Percentiles rank a stretch among this genome's conserved stretches.
These are phyloP conservation scores for Otolemur crassicaudatus DNA, from an alignment of 2,797 vertebrate species.

Conservation along the genomic window DNA sequence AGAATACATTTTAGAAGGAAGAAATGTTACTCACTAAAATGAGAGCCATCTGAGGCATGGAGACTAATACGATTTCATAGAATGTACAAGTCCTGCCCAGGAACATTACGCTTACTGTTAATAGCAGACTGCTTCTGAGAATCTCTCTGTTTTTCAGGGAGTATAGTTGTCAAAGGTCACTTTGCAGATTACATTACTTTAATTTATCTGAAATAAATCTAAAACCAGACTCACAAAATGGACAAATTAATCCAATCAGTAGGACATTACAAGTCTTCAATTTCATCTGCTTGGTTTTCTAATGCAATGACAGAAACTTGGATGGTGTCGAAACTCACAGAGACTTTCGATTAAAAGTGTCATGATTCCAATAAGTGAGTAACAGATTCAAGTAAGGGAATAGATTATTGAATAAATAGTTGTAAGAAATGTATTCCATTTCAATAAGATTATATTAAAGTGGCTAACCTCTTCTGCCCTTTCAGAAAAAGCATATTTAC, in stretches of 20 bases:
- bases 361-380: constrained; percentile 18
- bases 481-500: constrained; percentile 58
- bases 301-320: constrained; percentile 78
- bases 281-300: constrained; percentile 78
- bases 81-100: background rate
- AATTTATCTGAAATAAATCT: constrained; percentile 82
- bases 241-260: constrained; percentile 82
- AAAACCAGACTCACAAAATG: constrained; percentile 73
- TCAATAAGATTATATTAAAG: constrained; percentile 42
- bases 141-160: constrained; percentile 27
- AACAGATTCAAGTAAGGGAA: constrained; percentile 5
- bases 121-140: constrained; percentile 19
- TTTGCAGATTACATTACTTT: constrained; percentile 80
- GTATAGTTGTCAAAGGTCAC: constrained; percentile 70
- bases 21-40: background rate
- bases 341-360: constrained; percentile 75
- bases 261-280: constrained; percentile 72
- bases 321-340: constrained; percentile 49
- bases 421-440: constrained; percentile 54
- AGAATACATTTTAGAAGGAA: background rate
- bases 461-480: background rate
- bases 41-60: background rate
- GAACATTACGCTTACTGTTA: background rate
- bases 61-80: background rate
- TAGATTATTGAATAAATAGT: constrained; percentile 75